Evolutionary conservation across 2,113 vertebrate species (phyloP).

Genomic region (Thamnophis sirtalis): DNA sequence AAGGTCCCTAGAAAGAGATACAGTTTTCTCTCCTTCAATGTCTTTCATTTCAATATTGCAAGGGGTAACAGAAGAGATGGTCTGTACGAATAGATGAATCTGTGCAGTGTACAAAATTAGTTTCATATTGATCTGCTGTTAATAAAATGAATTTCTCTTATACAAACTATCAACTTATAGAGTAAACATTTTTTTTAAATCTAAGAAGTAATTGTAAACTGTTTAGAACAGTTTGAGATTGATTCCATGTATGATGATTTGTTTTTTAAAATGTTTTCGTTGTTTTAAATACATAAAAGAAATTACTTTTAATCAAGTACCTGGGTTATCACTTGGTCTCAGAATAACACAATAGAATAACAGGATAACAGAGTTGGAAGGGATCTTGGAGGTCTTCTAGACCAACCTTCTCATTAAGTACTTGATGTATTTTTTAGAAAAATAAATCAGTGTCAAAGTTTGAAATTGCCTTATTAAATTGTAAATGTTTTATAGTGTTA

Average conservation of each 20-base stretch:
- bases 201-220: neutral
- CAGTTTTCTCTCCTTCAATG: neutral
- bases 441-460: slow-evolving; percentile 51
- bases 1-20: neutral
- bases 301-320: neutral
- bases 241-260: neutral
- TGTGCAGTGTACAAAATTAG: neutral
- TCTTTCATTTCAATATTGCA: neutral
- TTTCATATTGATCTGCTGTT: neutral
- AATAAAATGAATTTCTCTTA: neutral
- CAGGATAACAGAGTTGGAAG: neutral
- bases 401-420: neutral
- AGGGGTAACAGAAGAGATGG: neutral
- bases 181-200: neutral
- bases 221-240: neutral
- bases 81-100: neutral
- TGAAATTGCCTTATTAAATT: slow-evolving; percentile 36
- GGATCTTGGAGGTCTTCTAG: neutral
- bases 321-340: neutral
- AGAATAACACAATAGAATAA: neutral
- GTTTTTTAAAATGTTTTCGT: neutral
- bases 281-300: neutral
- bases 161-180: neutral
- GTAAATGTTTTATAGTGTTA: slow-evolving; percentile 14
- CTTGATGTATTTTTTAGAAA: slow-evolving; percentile 37